Evolutionary conservation across 2,797 vertebrate genomes (phyloP).

Genomic region (Podarcis lilfordi): DNA sequence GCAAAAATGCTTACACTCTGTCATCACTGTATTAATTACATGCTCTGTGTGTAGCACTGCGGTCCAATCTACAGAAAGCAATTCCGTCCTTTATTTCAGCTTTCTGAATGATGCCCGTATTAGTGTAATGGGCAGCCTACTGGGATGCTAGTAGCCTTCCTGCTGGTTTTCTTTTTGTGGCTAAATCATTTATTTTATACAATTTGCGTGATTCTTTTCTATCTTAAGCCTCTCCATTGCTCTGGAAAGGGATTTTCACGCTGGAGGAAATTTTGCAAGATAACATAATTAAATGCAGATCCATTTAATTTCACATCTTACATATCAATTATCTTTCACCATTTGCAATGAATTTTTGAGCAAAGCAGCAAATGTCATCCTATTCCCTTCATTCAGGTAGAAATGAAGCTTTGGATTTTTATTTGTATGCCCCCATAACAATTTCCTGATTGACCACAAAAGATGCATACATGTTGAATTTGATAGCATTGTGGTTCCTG

Average conservation of each 20-base stretch:
- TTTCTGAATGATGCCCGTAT: constrained; percentile 61
- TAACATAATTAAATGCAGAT: constrained; percentile 41
- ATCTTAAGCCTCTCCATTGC: constrained; percentile 34
- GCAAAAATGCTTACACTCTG: constrained; percentile 5
- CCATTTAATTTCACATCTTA: constrained; percentile 26
- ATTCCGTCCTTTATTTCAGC: constrained; percentile 63
- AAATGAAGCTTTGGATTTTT: neutral
- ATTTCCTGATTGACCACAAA: neutral
- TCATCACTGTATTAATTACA: constrained; percentile 61
- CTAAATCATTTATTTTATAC: constrained; percentile 46
- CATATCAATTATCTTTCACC: constrained; percentile 24
- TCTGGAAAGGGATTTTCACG: constrained; percentile 29
- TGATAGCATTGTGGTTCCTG: too few species aligned
- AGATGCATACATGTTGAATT: neutral
- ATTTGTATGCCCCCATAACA: neutral
- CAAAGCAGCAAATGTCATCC: neutral
- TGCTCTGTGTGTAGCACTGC: constrained; percentile 29
- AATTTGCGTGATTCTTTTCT: constrained; percentile 50
- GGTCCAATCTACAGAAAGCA: constrained; percentile 52
- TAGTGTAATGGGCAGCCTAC: constrained; percentile 60
- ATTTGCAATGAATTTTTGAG: neutral
- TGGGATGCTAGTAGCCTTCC: constrained; percentile 64
- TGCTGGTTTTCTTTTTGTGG: constrained; percentile 38
- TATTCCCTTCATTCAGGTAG: neutral
- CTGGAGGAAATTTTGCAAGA: constrained; percentile 13